phyloP scores from a whole-genome alignment of 2,113 vertebrate genomes.

The Bagarius yarrelli region DNA sequence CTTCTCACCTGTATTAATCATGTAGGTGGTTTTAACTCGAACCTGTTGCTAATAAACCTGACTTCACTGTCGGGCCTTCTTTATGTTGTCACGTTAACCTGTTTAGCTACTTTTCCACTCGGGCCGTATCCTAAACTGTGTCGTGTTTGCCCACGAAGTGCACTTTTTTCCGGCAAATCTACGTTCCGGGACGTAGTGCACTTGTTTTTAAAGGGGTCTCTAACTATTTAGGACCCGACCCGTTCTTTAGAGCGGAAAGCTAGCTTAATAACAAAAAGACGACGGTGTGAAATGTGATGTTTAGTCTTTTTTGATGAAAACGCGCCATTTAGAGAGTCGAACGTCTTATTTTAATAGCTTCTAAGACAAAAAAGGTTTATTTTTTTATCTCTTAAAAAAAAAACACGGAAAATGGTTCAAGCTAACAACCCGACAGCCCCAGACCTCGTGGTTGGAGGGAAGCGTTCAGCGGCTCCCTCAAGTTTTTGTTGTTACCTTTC shows the following conservation, averaged over 20 bases:
- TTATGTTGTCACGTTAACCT: background rate
- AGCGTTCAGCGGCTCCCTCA: background rate
- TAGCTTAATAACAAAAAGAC: background rate
- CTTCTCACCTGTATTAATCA: no score
- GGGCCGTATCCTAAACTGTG: background rate
- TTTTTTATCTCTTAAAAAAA: background rate
- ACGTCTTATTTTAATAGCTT: background rate
- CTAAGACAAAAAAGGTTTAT: no score
- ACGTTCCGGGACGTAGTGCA: background rate
- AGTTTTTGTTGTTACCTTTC: background rate
- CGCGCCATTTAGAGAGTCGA: no score
- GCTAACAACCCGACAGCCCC: background rate
- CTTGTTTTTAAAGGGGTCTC: background rate
- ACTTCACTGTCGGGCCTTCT: background rate
- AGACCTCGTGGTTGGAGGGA: slow-evolving; percentile 22
- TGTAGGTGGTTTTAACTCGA: background rate
- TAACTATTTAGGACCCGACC: background rate
- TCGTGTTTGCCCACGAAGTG: background rate
- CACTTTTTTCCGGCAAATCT: background rate
- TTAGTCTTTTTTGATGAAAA: background rate
- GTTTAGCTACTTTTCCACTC: background rate
- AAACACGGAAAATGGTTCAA: background rate
- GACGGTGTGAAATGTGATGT: background rate
- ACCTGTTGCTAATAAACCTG: slow-evolving; percentile 13
- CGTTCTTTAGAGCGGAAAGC: background rate